Percentiles rank a stretch among this genome's conserved stretches.
Evolutionary conservation across 92 coral and sea anemone species (phyloP).

Genomic region (Palythoa heliodiscus): DNA sequence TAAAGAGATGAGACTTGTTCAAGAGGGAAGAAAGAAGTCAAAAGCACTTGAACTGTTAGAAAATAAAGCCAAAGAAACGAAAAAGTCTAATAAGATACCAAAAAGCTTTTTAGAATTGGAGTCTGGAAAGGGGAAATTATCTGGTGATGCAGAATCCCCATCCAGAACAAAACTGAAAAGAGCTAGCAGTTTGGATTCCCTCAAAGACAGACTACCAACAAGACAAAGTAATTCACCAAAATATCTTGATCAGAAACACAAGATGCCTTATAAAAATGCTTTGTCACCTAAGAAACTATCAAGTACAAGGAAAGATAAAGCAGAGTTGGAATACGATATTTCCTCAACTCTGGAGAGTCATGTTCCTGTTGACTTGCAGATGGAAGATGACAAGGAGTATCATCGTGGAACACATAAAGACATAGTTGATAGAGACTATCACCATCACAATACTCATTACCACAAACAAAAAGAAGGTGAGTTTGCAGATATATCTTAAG

Average conservation of each 20-base stretch:
- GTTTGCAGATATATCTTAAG: background rate
- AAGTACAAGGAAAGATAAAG: conserved; percentile 52
- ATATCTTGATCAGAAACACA: background rate
- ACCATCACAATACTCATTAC: background rate
- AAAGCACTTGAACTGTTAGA: conserved; percentile 27
- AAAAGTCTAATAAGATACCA: background rate
- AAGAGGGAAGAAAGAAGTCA: conserved; percentile 13
- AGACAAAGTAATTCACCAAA: background rate
- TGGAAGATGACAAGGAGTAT: conserved; percentile 20
- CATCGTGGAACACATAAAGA: background rate
- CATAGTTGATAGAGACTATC: background rate
- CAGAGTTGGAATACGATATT: conserved; percentile 43
- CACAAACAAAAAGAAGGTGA: conserved; percentile 13
- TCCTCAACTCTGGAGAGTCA: conserved; percentile 69
- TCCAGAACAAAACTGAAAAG: conserved; percentile 8
- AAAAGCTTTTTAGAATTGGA: conserved; percentile 15
- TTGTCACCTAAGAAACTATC: conserved; percentile 59
- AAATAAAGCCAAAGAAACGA: conserved; percentile 13
- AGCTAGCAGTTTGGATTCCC: conserved; percentile 27
- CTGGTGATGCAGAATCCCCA: background rate
- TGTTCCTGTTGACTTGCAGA: conserved; percentile 46
- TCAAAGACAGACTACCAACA: background rate
- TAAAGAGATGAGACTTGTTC: background rate
- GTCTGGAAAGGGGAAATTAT: background rate
- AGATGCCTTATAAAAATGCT: background rate